A percentile compares a stretch with the other conserved stretches of the same genome.
Evolutionary conservation across 2,113 vertebrate species (phyloP).

Genomic region (Tenrec ecaudatus): DNA sequence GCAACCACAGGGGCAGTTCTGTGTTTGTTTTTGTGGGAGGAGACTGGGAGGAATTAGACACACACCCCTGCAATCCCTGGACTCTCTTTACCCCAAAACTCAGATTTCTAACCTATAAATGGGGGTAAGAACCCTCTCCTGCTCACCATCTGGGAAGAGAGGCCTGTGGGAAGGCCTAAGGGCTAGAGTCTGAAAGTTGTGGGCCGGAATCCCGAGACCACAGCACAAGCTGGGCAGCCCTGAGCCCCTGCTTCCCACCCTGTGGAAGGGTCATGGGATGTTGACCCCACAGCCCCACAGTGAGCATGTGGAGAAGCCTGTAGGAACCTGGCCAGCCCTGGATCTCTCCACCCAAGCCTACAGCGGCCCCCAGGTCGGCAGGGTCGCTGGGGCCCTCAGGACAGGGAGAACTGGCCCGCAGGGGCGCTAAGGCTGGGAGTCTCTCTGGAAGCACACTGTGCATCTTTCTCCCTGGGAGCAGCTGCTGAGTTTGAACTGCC

Average conservation of each 20-base stretch:
- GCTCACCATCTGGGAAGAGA: not conserved
- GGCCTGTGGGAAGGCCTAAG: not conserved
- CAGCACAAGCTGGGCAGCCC: not conserved
- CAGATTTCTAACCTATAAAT: not conserved
- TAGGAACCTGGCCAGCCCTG: not conserved
- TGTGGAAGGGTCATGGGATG: not conserved
- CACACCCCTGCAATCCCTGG: not conserved
- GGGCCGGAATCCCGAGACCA: not conserved
- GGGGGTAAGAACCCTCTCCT: not conserved
- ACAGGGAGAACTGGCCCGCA: too few species aligned
- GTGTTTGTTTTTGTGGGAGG: too few species aligned
- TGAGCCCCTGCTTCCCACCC: not conserved
- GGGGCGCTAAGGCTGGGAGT: too few species aligned
- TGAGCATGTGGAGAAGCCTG: not conserved
- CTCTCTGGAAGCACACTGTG: too few species aligned
- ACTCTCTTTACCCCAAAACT: not conserved
- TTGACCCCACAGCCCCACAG: not conserved
- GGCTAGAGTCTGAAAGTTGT: not conserved
- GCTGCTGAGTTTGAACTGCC: too few species aligned
- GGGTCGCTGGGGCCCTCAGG: too few species aligned
- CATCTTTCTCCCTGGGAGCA: too few species aligned
- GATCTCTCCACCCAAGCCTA: not conserved
- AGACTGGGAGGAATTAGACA: not conserved
- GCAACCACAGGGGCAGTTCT: too few species aligned
- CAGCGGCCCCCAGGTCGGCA: too few species aligned